These are phyloP conservation scores for Sander vitreus DNA, from an alignment of 2,113 vertebrate species.

Conservation along the genomic window DNA sequence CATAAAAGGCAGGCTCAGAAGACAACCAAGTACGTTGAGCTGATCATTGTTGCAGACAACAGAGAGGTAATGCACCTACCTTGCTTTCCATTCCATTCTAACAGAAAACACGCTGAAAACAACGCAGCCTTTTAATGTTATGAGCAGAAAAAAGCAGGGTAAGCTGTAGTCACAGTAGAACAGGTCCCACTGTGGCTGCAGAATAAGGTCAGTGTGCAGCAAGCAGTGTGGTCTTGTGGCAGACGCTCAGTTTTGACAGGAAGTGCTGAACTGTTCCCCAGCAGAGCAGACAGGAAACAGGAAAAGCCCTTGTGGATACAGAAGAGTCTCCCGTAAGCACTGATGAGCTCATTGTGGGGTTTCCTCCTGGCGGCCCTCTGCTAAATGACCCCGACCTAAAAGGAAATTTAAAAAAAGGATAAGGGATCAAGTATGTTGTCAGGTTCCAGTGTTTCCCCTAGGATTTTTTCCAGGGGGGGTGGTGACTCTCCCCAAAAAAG, in stretches of 20 bases:
- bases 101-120: slow-evolving; percentile 16
- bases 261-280: slow-evolving; percentile 73
- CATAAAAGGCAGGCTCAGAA: slow-evolving; percentile 92
- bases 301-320: slow-evolving; percentile 67
- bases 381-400: slow-evolving; percentile 34
- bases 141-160: slow-evolving; percentile 12
- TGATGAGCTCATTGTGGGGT: slow-evolving; percentile 50
- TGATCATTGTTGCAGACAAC: slow-evolving; percentile 98
- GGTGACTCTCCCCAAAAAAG: no score
- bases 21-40: slow-evolving; percentile 96
- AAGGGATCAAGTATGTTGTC: slow-evolving; percentile 22
- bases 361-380: slow-evolving; percentile 50
- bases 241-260: slow-evolving; percentile 62
- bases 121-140: neutral
- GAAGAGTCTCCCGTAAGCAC: slow-evolving; percentile 56
- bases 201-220: slow-evolving; percentile 73
- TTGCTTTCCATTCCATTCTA: slow-evolving; percentile 4
- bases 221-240: slow-evolving; percentile 65
- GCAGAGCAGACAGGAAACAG: slow-evolving; percentile 71
- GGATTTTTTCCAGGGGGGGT: no score
- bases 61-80: slow-evolving; percentile 89
- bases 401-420: slow-evolving; percentile 19
- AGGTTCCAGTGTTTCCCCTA: neutral
- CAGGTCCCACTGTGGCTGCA: slow-evolving; percentile 45
- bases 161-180: slow-evolving; percentile 56